Evolutionary conservation across 2,113 vertebrate genomes (phyloP), one percentile per base, ranked within the genome.

Genomic region (Collichthys lucidus): DNA sequence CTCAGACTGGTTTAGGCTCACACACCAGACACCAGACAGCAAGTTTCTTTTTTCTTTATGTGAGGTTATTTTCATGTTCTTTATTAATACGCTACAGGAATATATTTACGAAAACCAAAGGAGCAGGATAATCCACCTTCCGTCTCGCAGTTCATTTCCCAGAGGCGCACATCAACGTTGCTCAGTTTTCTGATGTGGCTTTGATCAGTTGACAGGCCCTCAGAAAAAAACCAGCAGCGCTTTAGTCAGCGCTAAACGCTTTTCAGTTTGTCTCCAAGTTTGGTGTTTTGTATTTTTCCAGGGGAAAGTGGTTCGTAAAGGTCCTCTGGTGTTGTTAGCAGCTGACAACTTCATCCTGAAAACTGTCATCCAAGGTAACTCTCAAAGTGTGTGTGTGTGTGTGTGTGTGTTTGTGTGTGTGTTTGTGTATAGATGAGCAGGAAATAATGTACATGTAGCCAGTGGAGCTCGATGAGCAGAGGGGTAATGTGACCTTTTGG

Each of bases 231-330:
- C 20, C 55, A 52, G 57, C 52, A 24, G 42, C 14, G 65, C 35
- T 47, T 65, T 52, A 40, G 31, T 70, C 42, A 11, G 22, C 61
- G 52, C 31, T 61, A 69, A 77, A 77, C 9, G 24, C 42, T 61
- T 35, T 40, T 19, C 19, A 40, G 14, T 52, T 77, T 17, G 42
- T 57, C 71, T 71, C 40, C 1, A 50, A 59, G 12, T 73, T 20
- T 5, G 22, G 1, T 49, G 29, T 53, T 62, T 35, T 53, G 12
- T 65, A 0, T 52, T 50, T 61, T 69, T 78, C 1, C 76, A 96
- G 95, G 94, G 93, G 29, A 91, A 77, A 72, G 90, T 96, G 66
- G 61, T 91, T 77, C 80, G n/a, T 19, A 95, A 95, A 85, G 93
- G 92, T 11, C 92, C 90, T 0, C 84, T 95, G 86, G 87, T 94